A percentile compares a stretch with the other conserved stretches of the same genome.
phyloP scores from a whole-genome alignment of 1,140 invertebrate genomes.

The Cydia amplana region DNA sequence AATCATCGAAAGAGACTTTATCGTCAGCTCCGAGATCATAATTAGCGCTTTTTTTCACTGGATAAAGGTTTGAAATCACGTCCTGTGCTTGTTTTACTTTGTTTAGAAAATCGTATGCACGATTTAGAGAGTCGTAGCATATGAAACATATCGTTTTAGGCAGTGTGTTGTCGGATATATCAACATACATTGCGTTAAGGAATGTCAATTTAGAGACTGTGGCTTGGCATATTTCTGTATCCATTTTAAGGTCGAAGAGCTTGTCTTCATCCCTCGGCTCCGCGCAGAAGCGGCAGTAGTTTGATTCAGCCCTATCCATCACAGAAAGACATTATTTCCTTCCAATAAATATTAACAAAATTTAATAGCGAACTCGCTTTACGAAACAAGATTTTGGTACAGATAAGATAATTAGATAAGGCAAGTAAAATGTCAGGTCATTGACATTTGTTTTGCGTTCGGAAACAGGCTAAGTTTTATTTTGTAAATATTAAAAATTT shows the following conservation, averaged over 20 bases:
- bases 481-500: too few relatives aligned
- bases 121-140: constrained; percentile 60
- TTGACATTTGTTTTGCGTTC: constrained; percentile 9
- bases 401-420: neutral
- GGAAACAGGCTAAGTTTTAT: neutral
- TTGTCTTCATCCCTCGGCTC: constrained; percentile 54
- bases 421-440: neutral
- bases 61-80: constrained; percentile 47
- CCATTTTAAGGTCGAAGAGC: constrained; percentile 52
- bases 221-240: constrained; percentile 50
- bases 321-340: neutral
- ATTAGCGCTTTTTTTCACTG: constrained; percentile 37
- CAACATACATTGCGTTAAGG: constrained; percentile 57
- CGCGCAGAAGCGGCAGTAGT: constrained; percentile 65
- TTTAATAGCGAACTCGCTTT: neutral
- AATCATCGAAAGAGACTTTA: constrained; percentile 47
- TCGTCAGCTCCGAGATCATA: constrained; percentile 48
- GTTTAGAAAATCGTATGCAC: constrained; percentile 59
- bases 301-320: constrained; percentile 52
- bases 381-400: constrained; percentile 13
- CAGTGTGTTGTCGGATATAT: constrained; percentile 52
- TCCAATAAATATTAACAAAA: constrained; percentile 13
- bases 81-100: constrained; percentile 58
- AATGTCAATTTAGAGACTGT: constrained; percentile 53
- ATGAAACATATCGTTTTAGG: constrained; percentile 66